Evolutionary conservation across 2,113 vertebrate species (phyloP).

Genomic region (Cisticola juncidis): DNA sequence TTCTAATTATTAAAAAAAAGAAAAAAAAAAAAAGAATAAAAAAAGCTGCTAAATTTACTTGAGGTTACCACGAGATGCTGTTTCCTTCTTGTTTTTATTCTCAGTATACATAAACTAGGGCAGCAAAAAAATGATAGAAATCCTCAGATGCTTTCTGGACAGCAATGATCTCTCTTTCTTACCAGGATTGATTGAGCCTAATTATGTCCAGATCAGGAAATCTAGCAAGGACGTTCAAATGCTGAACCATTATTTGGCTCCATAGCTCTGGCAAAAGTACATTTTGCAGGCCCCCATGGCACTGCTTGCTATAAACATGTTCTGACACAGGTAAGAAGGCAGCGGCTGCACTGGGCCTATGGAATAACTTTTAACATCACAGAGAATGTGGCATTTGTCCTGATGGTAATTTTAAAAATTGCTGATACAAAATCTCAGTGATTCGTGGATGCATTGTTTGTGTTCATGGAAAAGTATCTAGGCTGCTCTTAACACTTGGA

Average conservation of each 20-base stretch:
- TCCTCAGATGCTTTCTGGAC: not conserved
- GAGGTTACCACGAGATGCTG: not conserved
- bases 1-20: not conserved
- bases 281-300: not conserved
- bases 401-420: conserved; percentile 9
- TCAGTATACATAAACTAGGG: not conserved
- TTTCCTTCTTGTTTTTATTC: not conserved
- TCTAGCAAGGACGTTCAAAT: not conserved
- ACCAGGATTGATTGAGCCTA: not conserved
- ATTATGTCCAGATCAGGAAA: not conserved
- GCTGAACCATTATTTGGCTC: not conserved
- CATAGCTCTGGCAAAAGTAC: not conserved
- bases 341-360: not conserved
- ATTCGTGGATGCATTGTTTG: not conserved
- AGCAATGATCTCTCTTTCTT: not conserved
- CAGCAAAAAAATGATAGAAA: not conserved
- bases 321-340: not conserved
- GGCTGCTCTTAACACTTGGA: conserved; percentile 3
- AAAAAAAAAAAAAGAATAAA: not conserved
- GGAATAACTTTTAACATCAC: not conserved
- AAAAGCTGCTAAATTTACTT: not conserved
- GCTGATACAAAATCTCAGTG: not conserved
- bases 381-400: not conserved
- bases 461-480: not conserved
- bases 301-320: not conserved